phyloP scores from a whole-genome alignment of 1,140 invertebrate species.

The Pachyrhynchus sulphureomaculatus region DNA sequence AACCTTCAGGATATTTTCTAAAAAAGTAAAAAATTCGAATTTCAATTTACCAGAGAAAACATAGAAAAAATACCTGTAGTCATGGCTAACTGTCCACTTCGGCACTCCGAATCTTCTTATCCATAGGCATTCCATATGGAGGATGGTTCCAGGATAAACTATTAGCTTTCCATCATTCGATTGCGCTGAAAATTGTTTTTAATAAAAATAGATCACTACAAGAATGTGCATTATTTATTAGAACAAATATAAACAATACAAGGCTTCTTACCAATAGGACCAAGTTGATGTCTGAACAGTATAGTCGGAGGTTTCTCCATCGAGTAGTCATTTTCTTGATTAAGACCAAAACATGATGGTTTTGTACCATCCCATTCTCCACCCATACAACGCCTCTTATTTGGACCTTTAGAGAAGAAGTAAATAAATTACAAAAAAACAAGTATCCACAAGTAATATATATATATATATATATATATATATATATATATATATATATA shows the following conservation, averaged over 20 bases:
- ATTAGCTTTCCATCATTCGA: slow-evolving; percentile 82
- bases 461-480: no score
- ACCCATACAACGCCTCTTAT: slow-evolving; percentile 65
- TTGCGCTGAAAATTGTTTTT: no score
- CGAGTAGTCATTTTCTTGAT: slow-evolving; percentile 83
- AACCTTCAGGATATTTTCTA: slow-evolving; percentile 74
- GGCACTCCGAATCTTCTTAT: slow-evolving; percentile 80
- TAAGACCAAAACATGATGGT: slow-evolving; percentile 76
- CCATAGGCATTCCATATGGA: slow-evolving; percentile 87
- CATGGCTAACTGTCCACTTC: slow-evolving; percentile 77
- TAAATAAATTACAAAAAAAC: no score
- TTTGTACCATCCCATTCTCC: slow-evolving; percentile 78
- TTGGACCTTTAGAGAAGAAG: slow-evolving; percentile 46
- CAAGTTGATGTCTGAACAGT: slow-evolving; percentile 74
- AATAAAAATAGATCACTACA: no score
- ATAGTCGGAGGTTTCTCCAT: slow-evolving; percentile 86
- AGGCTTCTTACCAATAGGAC: slow-evolving; percentile 60
- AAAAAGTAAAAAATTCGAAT: background rate
- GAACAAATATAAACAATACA: no score
- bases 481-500: no score
- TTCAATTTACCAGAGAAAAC: background rate
- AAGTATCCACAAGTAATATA: no score
- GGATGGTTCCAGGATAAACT: slow-evolving; percentile 79
- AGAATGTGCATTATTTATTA: no score
- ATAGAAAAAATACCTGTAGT: slow-evolving; percentile 56